Conservation (phyloP, 2,113 vertebrate species). For the Tretioscincus oriximinensis region DNA sequence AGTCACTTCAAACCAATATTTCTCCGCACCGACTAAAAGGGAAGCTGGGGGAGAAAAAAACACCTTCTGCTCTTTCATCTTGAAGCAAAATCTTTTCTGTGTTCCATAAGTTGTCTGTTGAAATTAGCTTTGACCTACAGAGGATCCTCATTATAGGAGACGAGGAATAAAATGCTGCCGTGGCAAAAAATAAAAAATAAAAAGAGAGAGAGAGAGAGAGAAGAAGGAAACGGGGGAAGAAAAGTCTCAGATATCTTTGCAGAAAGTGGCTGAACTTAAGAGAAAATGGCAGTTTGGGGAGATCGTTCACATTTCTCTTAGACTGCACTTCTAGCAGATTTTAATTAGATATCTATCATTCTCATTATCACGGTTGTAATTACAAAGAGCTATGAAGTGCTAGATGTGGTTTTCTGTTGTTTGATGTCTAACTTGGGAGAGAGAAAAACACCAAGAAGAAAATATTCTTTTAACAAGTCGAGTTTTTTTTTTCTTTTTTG, state of each 20-base stretch:
- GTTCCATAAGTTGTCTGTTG: slow-evolving; percentile 21
- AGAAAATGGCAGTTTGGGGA: slow-evolving; percentile 39
- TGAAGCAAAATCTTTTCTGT: neutral
- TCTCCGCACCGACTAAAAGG: neutral
- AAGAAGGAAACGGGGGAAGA: neutral
- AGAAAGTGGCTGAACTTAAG: slow-evolving; percentile 12
- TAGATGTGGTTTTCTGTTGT: slow-evolving; percentile 33
- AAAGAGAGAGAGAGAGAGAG: neutral
- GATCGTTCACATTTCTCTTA: slow-evolving; percentile 40
- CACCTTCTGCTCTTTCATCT: slow-evolving; percentile 14
- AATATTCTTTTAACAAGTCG: neutral
- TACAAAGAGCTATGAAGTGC: slow-evolving; percentile 46
- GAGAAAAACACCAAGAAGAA: neutral
- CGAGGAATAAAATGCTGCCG: slow-evolving; percentile 33
- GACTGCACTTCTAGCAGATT: slow-evolving; percentile 54
- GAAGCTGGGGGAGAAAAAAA: neutral
- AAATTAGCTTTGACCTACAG: slow-evolving; percentile 35
- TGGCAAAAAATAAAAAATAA: slow-evolving; percentile 14
- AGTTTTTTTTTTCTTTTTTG: neutral
- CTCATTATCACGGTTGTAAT: slow-evolving; percentile 54
- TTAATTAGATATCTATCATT: slow-evolving; percentile 62
- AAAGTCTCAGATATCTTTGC: slow-evolving; percentile 33
- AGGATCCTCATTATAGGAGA: slow-evolving; percentile 31
- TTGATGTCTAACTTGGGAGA: slow-evolving; percentile 29
- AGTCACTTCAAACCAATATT: neutral